Base-by-base conservation (phyloP, 2,888 invertebrate species). In the Caenorhabditis sp. region DNA sequence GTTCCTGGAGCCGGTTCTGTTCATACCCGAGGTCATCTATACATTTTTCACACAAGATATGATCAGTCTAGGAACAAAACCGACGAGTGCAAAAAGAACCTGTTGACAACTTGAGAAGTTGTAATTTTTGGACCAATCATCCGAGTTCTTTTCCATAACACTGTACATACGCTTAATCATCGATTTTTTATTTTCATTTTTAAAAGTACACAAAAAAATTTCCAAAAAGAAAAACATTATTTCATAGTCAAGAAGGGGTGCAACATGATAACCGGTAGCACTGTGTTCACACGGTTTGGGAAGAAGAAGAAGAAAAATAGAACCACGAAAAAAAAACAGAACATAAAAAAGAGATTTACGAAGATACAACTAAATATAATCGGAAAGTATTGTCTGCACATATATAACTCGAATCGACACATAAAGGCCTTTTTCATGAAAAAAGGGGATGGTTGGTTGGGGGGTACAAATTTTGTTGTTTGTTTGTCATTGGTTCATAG, bases 351-450 rank as follows among this genome's bases (percentile, higher is more conserved):
- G 43, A 17, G 43, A 43, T 51, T 23, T 55, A 31, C 21, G 57
- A 59, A 23, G 43, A 19, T 36, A 58, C 23, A 37, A 43, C 17
- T 24, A 57, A 49, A 5, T 66, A 62, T 61, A 67, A 64, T 61
- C 64, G 67, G 64, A 43, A 64, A 64, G 17, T 66, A n/a, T 43
- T 43, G 43, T 43, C 67, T 60, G 72, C 72, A 72, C 72, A 72
- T 72, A 67, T 3, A 66, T 73, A 59, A 68, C 53, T 73, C 73
- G 73, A 73, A 73, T 73, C 73, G 73, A 73, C 73, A 73, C 73
- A 73, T 73, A 73, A 26, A 72, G 67, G 43, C 43, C 43, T 43
- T 43, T 43, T 51, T 51, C 51, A 51, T 43, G 21, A 8, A 51
- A 51, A 51, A 51, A 51, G n/a, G 21, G 51, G 8, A 17, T 43